Conservation (phyloP, 37 sponge, comb jelly and placozoan species). For the Amphimedon queenslandica region DNA sequence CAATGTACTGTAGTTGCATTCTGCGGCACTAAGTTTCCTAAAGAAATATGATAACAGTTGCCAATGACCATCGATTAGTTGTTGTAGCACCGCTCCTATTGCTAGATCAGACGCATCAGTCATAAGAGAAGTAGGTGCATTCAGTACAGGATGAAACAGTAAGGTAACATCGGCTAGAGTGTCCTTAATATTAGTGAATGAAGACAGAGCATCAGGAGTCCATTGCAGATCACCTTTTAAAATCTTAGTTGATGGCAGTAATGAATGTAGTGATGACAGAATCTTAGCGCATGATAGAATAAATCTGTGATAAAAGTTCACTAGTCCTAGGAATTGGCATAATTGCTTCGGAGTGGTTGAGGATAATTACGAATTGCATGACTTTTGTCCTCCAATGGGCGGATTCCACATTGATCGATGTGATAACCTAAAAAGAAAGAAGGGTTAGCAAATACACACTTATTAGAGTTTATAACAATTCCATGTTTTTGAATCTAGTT, state of each 20-base stretch:
- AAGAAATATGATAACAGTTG: background rate
- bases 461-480: slow-evolving; percentile 7
- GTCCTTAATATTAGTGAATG: slow-evolving; percentile 19
- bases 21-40: slow-evolving; percentile 17
- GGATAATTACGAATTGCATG: background rate
- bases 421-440: background rate
- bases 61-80: background rate
- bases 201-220: slow-evolving; percentile 2
- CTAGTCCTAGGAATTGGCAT: slow-evolving; percentile 29
- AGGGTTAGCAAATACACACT: background rate
- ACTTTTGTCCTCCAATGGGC: background rate
- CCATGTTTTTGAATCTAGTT: background rate
- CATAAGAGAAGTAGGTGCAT: slow-evolving; percentile 14
- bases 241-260: background rate
- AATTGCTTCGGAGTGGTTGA: background rate
- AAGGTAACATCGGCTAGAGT: slow-evolving; percentile 12
- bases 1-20: slow-evolving; percentile 38
- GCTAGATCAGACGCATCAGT: slow-evolving; percentile 12
- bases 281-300: slow-evolving; percentile 28
- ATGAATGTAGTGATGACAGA: slow-evolving; percentile 16
- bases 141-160: background rate
- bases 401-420: background rate
- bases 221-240: background rate
- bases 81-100: slow-evolving; percentile 23
- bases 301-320: slow-evolving; percentile 50